Conservation (phyloP, 30 jellyfish, hydroid and myxozoan species). For the Aurelia sp. region DNA sequence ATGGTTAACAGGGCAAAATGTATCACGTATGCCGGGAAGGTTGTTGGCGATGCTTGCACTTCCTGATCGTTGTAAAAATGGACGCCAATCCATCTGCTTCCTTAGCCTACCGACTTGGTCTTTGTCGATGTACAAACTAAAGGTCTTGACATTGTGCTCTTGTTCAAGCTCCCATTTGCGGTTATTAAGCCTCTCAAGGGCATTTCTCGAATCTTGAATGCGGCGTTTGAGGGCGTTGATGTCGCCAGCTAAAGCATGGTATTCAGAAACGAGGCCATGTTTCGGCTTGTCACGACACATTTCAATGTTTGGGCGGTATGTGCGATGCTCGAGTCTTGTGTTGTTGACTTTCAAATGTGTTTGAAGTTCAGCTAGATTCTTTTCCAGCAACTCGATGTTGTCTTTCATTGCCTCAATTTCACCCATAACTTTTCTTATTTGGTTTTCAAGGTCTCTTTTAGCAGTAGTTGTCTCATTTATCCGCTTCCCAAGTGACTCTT, state of each 20-base stretch:
- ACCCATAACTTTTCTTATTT: conserved; percentile 66
- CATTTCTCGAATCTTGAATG: conserved; percentile 67
- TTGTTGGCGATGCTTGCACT: conserved; percentile 44
- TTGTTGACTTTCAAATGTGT: conserved; percentile 66
- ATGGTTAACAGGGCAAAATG: conserved; percentile 67
- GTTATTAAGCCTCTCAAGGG: conserved; percentile 62
- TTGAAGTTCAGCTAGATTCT: conserved; percentile 64
- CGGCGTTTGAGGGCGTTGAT: conserved; percentile 64
- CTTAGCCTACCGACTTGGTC: conserved; percentile 68
- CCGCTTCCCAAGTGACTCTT: conserved; percentile 44
- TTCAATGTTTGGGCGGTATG: conserved; percentile 75
- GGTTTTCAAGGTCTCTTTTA: conserved; percentile 60
- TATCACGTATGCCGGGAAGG: conserved; percentile 65
- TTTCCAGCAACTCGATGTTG: conserved; percentile 71
- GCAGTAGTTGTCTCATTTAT: conserved; percentile 65
- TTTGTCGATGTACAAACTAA: conserved; percentile 71
- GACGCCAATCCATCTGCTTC: conserved; percentile 74
- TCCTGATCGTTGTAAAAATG: conserved; percentile 58
- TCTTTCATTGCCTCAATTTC: conserved; percentile 71
- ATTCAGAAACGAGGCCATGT: conserved; percentile 63
- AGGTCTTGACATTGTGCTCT: conserved; percentile 72
- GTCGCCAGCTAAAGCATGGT: conserved; percentile 66
- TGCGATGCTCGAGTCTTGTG: conserved; percentile 73
- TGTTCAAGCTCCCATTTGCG: conserved; percentile 73
- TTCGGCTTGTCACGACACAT: conserved; percentile 76